phyloP scores from a whole-genome alignment of 2,888 invertebrate genomes.

The Watsonalla cultraria region DNA sequence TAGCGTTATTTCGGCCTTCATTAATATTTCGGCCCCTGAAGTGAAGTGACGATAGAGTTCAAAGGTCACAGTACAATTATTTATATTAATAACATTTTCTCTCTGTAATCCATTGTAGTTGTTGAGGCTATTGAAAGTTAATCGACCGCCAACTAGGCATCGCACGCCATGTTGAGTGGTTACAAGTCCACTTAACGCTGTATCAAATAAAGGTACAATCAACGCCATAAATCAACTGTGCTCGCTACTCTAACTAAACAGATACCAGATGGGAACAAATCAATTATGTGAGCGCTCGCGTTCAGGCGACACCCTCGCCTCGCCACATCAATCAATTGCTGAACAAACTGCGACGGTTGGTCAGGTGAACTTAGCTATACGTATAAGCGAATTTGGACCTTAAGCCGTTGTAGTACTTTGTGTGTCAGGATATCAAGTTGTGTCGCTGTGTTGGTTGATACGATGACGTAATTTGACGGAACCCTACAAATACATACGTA shows the following conservation, averaged over 20 bases:
- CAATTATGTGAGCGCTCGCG: conserved; percentile 26
- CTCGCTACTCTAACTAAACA: background rate
- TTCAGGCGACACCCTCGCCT: conserved; percentile 25
- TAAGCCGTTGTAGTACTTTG: background rate
- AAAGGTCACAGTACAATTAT: too few relatives aligned
- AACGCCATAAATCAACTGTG: background rate
- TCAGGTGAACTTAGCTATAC: conserved; percentile 13
- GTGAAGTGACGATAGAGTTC: too few relatives aligned
- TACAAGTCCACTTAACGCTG: background rate
- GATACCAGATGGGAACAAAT: conserved; percentile 23
- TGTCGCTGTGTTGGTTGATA: background rate
- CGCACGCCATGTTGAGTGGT: background rate
- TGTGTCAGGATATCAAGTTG: background rate
- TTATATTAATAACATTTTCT: too few relatives aligned
- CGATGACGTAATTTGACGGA: background rate
- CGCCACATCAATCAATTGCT: conserved; percentile 38
- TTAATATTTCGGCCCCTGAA: too few relatives aligned
- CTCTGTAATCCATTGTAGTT: too few relatives aligned
- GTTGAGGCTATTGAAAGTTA: too few relatives aligned
- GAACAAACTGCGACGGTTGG: conserved; percentile 23
- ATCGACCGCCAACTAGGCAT: too few relatives aligned
- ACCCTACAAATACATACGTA: too few relatives aligned
- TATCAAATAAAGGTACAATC: background rate
- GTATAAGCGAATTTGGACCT: conserved; percentile 16
- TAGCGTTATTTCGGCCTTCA: too few relatives aligned